Conservation (phyloP, 2,113 vertebrate species). For the Philantomba maxwellii region DNA sequence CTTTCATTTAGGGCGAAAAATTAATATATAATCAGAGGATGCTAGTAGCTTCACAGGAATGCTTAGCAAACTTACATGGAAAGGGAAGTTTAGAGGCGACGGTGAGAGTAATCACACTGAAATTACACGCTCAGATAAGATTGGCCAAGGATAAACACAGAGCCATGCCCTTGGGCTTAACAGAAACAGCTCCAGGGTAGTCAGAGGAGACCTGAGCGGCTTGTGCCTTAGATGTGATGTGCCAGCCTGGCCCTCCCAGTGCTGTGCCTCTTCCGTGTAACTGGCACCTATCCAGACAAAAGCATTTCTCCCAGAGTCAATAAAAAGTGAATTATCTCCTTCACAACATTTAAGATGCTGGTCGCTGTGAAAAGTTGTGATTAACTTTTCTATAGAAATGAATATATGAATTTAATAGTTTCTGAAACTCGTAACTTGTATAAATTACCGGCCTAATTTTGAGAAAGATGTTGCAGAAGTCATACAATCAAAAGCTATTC, state of each 20-base stretch:
- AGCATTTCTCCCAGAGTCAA: background rate
- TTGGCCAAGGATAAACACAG: background rate
- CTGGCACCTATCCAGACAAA: background rate
- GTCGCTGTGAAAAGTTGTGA: background rate
- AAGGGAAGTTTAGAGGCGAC: background rate
- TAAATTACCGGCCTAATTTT: background rate
- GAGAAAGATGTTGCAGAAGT: background rate
- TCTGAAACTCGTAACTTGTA: background rate
- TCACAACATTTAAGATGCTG: background rate
- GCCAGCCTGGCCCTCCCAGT: accelerated
- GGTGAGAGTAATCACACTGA: background rate
- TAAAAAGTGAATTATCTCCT: background rate
- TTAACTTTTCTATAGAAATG: background rate
- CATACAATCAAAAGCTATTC: background rate
- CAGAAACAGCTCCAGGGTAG: accelerated
- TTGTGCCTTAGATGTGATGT: no score
- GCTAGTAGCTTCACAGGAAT: background rate
- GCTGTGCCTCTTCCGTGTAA: background rate
- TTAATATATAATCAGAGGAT: background rate
- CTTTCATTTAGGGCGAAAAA: background rate
- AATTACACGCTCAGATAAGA: accelerated
- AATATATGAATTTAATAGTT: background rate
- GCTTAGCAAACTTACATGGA: background rate
- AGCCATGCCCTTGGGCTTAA: background rate
- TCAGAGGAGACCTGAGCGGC: background rate